Conservation (phyloP, 2,113 vertebrate genomes). For the Eudyptes chrysolophus region DNA sequence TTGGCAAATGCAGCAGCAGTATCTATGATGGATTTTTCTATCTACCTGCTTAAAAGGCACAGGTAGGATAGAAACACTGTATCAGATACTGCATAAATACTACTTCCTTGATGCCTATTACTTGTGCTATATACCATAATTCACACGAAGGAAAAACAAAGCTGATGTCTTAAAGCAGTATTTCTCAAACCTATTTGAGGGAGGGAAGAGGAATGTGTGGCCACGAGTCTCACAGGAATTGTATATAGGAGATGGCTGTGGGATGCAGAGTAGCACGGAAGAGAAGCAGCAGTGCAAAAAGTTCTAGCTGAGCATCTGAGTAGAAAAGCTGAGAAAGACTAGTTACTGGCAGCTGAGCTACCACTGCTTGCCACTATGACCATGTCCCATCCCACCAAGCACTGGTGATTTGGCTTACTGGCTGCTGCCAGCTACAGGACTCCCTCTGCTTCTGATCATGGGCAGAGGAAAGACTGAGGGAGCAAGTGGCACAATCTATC, state of each 20-base stretch:
- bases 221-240: accelerated
- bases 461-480: not conserved
- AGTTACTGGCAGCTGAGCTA: not conserved
- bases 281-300: not conserved
- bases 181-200: not conserved
- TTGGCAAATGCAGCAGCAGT: not conserved
- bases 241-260: accelerated
- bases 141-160: not conserved
- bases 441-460: not conserved
- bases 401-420: not conserved
- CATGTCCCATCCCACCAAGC: accelerated
- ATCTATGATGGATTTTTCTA: not conserved
- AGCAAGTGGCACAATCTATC: too few relatives aligned
- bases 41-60: not conserved
- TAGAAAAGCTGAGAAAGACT: not conserved
- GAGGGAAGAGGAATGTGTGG: not conserved
- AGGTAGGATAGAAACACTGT: not conserved
- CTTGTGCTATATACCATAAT: not conserved
- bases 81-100: not conserved
- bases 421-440: not conserved
- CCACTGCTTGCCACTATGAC: not conserved
- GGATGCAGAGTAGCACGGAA: not conserved
- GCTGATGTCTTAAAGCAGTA: not conserved
- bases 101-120: not conserved
- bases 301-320: not conserved